Percentiles rank a stretch among this genome's conserved stretches.
Conservation (phyloP, 2,888 invertebrate species). For the Aphidoletes aphidimyza region DNA sequence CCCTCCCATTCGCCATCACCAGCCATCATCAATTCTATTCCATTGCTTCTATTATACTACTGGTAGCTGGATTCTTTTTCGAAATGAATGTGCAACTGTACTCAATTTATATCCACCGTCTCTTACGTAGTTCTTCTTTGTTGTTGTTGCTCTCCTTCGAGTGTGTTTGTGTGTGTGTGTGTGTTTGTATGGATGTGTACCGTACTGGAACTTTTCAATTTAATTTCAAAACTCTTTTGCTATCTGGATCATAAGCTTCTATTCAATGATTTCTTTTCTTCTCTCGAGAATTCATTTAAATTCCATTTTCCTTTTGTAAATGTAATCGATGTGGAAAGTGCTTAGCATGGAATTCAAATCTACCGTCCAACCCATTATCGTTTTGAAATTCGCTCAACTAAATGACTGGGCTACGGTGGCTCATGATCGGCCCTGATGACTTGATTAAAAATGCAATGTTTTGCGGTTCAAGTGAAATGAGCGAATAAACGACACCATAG, state of each 20-base stretch:
- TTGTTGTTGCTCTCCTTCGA: background rate
- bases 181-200: too few species aligned
- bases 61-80: background rate
- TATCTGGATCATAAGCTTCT: background rate
- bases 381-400: background rate
- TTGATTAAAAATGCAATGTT: constrained; percentile 36
- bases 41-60: background rate
- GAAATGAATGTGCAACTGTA: constrained; percentile 45
- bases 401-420: background rate
- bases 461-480: background rate
- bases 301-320: background rate
- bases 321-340: background rate
- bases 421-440: constrained; percentile 33
- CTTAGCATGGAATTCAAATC: too few species aligned
- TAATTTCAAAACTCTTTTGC: constrained; percentile 36
- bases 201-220: constrained; percentile 2
- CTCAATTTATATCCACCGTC: background rate
- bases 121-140: background rate
- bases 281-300: constrained; percentile 35
- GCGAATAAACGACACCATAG: too few species aligned
- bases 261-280: background rate
- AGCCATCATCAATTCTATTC: too few species aligned
- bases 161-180: too few species aligned
- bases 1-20: too few species aligned
- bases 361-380: background rate